These are phyloP conservation scores for Corella eumyota DNA, from an alignment of 23 tunicate species.

Conservation along the genomic window DNA sequence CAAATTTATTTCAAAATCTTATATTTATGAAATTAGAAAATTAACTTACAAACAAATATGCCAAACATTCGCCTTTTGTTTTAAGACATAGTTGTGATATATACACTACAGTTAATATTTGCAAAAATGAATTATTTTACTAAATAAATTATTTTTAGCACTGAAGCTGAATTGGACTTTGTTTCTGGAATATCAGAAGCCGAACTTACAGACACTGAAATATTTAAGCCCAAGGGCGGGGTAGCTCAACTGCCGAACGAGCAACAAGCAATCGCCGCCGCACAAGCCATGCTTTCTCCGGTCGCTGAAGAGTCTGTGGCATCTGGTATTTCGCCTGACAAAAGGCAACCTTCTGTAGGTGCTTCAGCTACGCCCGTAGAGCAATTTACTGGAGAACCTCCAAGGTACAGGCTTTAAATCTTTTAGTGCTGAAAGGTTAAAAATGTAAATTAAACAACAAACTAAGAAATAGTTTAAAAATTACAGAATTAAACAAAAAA, in stretches of 20 bases:
- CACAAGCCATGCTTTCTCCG: constrained; percentile 52
- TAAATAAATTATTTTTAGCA: constrained; percentile 39
- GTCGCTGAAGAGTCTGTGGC: constrained; percentile 72
- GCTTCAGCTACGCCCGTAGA: constrained; percentile 8
- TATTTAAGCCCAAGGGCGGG: constrained; percentile 41
- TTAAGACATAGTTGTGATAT: too few species aligned
- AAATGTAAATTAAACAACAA: too few species aligned
- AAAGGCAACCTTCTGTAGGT: background rate
- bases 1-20: too few species aligned
- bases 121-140: background rate
- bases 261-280: constrained; percentile 4
- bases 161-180: constrained; percentile 77
- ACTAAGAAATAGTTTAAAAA: too few species aligned
- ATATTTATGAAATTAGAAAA: too few species aligned
- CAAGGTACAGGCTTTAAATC: too few species aligned
- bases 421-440: too few species aligned
- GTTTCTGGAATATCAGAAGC: constrained; percentile 89
- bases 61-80: too few species aligned
- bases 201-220: constrained; percentile 78
- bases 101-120: background rate
- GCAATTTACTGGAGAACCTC: constrained; percentile 32
- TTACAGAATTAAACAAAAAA: too few species aligned
- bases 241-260: constrained; percentile 3
- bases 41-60: too few species aligned
- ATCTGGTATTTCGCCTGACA: constrained; percentile 29